Evolutionary conservation across 1,140 invertebrate species (phyloP).

Genomic region (Phocides pigmalion): DNA sequence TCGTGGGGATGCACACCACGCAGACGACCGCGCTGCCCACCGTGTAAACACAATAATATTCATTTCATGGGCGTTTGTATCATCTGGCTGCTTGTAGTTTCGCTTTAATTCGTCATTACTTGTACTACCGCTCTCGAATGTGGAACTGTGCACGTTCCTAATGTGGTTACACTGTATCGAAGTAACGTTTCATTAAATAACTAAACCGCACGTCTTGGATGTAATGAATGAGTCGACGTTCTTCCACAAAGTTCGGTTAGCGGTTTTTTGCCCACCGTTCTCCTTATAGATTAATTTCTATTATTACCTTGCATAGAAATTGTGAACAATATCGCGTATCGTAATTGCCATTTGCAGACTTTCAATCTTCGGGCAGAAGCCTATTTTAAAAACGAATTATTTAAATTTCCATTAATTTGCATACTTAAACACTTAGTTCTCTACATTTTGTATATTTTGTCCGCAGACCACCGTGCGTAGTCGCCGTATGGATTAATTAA

Average conservation of each 20-base stretch:
- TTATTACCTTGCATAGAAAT: conserved; percentile 58
- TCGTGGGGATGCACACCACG: conserved; percentile 25
- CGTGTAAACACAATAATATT: conserved; percentile 10
- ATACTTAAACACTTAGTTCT: not conserved
- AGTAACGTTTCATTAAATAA: conserved; percentile 70
- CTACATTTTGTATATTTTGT: not conserved
- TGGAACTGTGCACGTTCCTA: conserved; percentile 41
- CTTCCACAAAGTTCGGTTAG: conserved; percentile 68
- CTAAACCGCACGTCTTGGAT: conserved; percentile 59
- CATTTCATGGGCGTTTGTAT: conserved; percentile 6
- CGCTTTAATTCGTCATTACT: conserved; percentile 33
- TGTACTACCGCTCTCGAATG: conserved; percentile 42
- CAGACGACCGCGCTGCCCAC: conserved; percentile 20
- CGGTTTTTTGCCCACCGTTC: conserved; percentile 72
- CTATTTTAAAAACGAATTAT: conserved; percentile 14
- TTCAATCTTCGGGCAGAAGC: conserved; percentile 7
- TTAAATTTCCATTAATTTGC: conserved; percentile 11
- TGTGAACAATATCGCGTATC: conserved; percentile 61
- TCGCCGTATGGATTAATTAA: not conserved
- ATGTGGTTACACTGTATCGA: conserved; percentile 54
- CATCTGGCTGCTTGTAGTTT: conserved; percentile 3
- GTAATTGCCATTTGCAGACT: conserved; percentile 61
- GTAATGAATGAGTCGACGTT: conserved; percentile 71
- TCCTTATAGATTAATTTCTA: conserved; percentile 75
- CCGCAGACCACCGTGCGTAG: not conserved